A percentile compares a stretch with the other conserved stretches of the same genome.
phyloP scores from a whole-genome alignment of 2,113 vertebrate genomes.

The Lamprotornis superbus region DNA sequence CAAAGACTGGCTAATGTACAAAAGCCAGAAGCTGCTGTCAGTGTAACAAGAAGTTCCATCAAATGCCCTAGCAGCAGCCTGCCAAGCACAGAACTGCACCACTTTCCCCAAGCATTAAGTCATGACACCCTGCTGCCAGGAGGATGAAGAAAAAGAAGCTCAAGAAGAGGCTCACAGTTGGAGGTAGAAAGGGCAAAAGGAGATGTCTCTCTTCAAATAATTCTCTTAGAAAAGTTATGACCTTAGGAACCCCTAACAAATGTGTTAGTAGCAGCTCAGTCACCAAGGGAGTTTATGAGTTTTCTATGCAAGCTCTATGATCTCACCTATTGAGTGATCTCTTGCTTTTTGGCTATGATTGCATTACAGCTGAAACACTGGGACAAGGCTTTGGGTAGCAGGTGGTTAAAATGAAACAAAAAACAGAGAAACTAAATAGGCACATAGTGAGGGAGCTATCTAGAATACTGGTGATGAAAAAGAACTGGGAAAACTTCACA shows the following conservation, averaged over 20 bases:
- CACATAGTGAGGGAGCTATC: fast-evolving
- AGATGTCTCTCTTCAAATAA: neutral
- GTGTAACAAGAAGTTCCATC: neutral
- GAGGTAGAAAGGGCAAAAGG: neutral
- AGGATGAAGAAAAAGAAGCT: neutral
- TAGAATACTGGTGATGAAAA: neutral
- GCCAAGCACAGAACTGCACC: neutral
- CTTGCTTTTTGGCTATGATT: neutral
- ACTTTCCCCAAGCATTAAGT: neutral
- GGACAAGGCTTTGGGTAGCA: neutral
- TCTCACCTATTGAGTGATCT: neutral
- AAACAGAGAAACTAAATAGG: neutral
- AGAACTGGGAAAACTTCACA: neutral
- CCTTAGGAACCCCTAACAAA: neutral
- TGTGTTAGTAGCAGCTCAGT: neutral
- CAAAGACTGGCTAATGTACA: neutral
- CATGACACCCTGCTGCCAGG: neutral
- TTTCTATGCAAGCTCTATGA: neutral
- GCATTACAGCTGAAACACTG: neutral
- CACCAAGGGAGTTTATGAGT: neutral
- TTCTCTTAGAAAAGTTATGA: neutral
- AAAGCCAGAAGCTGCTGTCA: neutral
- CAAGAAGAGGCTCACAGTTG: neutral
- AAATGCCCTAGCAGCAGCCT: neutral
- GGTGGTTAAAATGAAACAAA: neutral